Conservation (phyloP, 2,113 vertebrate species). For the Diadophis punctatus region DNA sequence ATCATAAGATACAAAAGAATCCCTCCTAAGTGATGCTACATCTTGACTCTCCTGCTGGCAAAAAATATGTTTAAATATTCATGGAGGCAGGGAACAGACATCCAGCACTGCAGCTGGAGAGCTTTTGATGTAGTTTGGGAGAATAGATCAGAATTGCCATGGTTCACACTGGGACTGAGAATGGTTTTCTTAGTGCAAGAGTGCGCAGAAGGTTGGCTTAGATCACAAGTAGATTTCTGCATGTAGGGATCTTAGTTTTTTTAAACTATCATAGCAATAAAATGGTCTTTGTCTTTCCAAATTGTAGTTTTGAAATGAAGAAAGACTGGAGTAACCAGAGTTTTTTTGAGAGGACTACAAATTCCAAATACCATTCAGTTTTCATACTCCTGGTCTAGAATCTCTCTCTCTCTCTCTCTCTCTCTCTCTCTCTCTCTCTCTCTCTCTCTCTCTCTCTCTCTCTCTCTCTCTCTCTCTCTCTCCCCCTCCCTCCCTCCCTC, state of each 20-base stretch:
- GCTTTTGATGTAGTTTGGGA: not conserved
- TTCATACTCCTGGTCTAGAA: not conserved
- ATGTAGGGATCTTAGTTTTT: not conserved
- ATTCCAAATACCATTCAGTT: not conserved
- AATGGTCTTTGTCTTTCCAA: not conserved
- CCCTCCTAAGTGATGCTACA: not conserved
- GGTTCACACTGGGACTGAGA: not conserved
- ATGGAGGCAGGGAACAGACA: not conserved
- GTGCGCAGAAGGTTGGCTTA: not conserved
- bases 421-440: no score
- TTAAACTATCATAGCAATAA: not conserved
- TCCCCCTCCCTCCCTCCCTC: no score
- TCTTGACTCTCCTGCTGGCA: slow-evolving; percentile 10
- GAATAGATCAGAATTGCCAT: not conserved
- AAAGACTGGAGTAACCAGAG: not conserved
- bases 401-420: not conserved
- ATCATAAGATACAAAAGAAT: not conserved
- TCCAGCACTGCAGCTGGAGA: not conserved
- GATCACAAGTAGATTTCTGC: not conserved
- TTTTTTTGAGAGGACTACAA: not conserved
- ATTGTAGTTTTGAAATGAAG: not conserved
- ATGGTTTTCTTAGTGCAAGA: not conserved
- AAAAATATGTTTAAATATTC: slow-evolving; percentile 5
- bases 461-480: no score
- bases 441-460: no score